Evolutionary conservation across 2,113 vertebrate species (phyloP), one percentile per base, ranked within the genome.

Genomic region (Pollimyrus isidori): DNA sequence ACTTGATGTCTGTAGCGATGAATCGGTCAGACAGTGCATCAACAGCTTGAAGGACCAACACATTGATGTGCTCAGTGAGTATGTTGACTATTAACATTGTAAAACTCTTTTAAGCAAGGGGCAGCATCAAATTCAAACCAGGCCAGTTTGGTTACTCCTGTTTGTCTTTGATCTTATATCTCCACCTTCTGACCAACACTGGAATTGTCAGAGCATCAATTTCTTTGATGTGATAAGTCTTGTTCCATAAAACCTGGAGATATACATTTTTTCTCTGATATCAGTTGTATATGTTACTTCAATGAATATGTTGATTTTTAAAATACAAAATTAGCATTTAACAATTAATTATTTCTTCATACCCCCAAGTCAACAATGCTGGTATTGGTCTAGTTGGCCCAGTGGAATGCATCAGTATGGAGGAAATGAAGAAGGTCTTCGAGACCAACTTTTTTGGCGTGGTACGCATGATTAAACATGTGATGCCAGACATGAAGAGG

Each of bases 31-130:
- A 23, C 93, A 95, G 65, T 98, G 97, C 87, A 69, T 98, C 4
- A 76, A 92, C 50, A 92, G 91, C 91, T 91, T 98, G 91, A 95
- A 93, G 23, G 96, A 96, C 87, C 92, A 95, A 1, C 93, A 92
- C 1, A 94, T 97, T 90, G 97, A 98, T 0, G 93, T 98, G 85
- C 92, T 98, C 87, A 96, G 97, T 98, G 89, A 95, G 95, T 92
- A 11, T 65, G 21, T 76, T 62, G 50, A 42, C 17, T 87, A 17
- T 9, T 48, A 48, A 50, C 62, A 23, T 49, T 17, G 10, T 35
- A 80, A 39, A 11, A n/a, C 69, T 46, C 23, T 17, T 45, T 83
- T 48, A 83, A 23, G 80, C 48, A 56, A n/a, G 35, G 48, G n/a
- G 21, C n/a, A 26, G 45, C 21, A 26, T 48, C 45, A 23, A 15